phyloP scores from a whole-genome alignment of 2,888 invertebrate genomes.

The Strigamia transsilvanica region DNA sequence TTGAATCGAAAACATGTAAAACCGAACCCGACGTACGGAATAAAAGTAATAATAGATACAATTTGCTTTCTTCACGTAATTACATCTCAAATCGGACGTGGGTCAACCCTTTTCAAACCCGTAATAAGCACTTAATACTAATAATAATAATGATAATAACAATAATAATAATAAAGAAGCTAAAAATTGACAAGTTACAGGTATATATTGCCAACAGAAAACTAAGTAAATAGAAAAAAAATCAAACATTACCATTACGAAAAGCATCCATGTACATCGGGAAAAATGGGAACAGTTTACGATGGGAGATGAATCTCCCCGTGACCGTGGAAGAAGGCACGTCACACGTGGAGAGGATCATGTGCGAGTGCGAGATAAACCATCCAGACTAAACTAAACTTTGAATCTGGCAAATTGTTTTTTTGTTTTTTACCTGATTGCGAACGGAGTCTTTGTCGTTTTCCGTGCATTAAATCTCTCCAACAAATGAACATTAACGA shows the following conservation, averaged over 20 bases:
- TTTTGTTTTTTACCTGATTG: constrained; percentile 1
- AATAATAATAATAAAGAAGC: background rate
- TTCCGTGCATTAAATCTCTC: background rate
- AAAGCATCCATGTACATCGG: background rate
- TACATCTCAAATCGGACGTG: constrained; percentile 9
- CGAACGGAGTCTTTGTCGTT: constrained; percentile 14
- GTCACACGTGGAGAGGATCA: constrained; percentile 35
- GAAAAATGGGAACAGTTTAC: constrained; percentile 1
- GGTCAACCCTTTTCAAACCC: constrained; percentile 29
- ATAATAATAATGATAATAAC: background rate
- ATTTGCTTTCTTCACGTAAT: background rate
- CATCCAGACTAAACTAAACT: background rate
- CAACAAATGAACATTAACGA: background rate
- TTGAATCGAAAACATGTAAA: background rate
- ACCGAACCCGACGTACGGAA: background rate
- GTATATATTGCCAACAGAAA: background rate
- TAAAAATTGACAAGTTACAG: background rate
- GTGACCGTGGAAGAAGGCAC: background rate
- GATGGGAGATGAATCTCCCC: background rate
- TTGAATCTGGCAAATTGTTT: background rate
- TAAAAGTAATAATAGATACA: background rate
- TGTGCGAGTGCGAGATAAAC: constrained; percentile 4
- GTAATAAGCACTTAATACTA: constrained; percentile 14
- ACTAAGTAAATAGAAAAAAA: background rate
- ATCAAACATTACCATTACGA: background rate